Percentiles rank a stretch among this genome's conserved stretches.
Conservation (phyloP, 2,797 vertebrate species). For the Alexandromys oeconomus region DNA sequence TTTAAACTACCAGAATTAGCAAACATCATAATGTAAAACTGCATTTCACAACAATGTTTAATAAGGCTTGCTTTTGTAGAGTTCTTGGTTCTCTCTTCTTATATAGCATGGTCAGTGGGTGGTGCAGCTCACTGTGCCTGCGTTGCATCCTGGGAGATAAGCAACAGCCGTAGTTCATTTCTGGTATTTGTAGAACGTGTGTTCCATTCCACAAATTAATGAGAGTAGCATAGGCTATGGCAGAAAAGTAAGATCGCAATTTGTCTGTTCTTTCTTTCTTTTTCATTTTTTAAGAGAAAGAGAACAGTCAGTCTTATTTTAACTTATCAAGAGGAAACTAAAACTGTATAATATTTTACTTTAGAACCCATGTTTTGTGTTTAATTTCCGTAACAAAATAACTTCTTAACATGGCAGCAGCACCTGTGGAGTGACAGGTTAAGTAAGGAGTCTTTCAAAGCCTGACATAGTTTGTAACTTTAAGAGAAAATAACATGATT, state of each 20-base stretch:
- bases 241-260: background rate
- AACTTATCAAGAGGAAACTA: background rate
- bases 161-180: background rate
- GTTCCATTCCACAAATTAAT: background rate
- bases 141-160: background rate
- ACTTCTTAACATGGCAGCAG: background rate
- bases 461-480: background rate
- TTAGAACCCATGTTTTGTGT: background rate
- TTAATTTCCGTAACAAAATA: conserved; percentile 29
- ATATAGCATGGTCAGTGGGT: background rate
- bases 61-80: accelerated
- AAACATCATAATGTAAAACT: background rate
- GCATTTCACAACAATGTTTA: background rate
- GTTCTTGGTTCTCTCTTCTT: background rate
- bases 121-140: accelerated
- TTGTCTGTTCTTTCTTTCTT: background rate
- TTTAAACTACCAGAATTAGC: background rate
- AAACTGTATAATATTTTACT: background rate
- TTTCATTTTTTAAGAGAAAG: background rate
- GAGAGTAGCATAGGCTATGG: background rate
- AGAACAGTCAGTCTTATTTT: background rate
- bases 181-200: background rate
- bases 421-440: background rate
- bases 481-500: background rate
- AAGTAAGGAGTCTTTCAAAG: background rate